Percentiles rank a stretch among this genome's conserved stretches.
These are phyloP conservation scores for Agriopis leucophaearia DNA, from an alignment of 2,888 invertebrate genomes.

Conservation along the genomic window DNA sequence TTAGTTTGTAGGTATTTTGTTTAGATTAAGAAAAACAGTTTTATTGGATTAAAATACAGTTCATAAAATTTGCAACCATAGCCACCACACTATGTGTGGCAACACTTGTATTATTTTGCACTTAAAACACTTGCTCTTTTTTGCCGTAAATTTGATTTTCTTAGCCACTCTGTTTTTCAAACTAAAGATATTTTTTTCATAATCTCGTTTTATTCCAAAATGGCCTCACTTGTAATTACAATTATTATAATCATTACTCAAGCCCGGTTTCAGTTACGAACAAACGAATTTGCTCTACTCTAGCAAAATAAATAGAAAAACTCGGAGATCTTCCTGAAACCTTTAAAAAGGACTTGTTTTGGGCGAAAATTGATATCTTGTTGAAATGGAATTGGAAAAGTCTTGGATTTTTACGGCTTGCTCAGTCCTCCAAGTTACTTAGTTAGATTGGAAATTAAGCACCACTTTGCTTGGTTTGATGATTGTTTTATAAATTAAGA, in stretches of 20 bases:
- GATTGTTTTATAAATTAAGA: constrained; percentile 20
- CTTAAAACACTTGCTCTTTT: too few relatives aligned
- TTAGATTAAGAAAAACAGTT: too few relatives aligned
- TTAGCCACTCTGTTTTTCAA: background rate
- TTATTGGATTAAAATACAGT: too few relatives aligned
- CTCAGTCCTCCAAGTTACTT: constrained; percentile 30
- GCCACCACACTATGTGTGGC: too few relatives aligned
- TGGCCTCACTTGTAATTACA: constrained; percentile 8
- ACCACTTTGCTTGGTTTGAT: constrained; percentile 33
- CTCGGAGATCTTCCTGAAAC: constrained; percentile 14
- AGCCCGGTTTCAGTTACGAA: constrained; percentile 22
- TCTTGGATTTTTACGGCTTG: constrained; percentile 41
- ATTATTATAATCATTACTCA: constrained; percentile 17
- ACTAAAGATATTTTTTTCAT: background rate
- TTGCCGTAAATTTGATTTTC: too few relatives aligned
- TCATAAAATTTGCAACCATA: too few relatives aligned
- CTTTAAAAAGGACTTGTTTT: constrained; percentile 35
- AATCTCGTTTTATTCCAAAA: constrained; percentile 7
- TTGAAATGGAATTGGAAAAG: constrained; percentile 41
- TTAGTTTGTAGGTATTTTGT: too few relatives aligned
- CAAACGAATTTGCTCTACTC: constrained; percentile 23
- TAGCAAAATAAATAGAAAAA: constrained; percentile 29
- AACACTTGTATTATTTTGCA: too few relatives aligned
- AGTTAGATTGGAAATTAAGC: constrained; percentile 35
- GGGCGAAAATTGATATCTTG: constrained; percentile 38